phyloP scores from a whole-genome alignment of 1,140 invertebrate species.

The Bathynomus jamesi region DNA sequence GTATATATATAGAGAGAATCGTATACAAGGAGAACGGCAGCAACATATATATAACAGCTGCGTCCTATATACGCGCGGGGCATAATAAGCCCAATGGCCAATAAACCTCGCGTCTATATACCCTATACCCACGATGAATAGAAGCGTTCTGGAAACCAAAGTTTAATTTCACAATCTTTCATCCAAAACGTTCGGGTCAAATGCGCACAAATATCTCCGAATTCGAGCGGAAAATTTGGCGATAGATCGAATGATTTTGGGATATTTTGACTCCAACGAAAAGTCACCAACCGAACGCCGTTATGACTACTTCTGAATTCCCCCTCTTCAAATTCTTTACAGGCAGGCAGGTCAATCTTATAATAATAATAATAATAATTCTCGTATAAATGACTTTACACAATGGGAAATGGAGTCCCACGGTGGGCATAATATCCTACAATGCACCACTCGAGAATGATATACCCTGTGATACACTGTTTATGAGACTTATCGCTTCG shows the following conservation, averaged over 20 bases:
- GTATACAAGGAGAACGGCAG: too few relatives aligned
- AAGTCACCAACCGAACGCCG: not conserved
- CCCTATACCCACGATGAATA: not conserved
- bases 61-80: too few relatives aligned
- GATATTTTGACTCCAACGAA: not conserved
- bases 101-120: too few relatives aligned
- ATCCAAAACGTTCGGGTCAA: not conserved
- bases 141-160: too few relatives aligned
- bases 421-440: not conserved
- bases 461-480: not conserved
- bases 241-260: not conserved
- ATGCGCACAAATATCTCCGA: not conserved
- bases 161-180: conserved; percentile 1
- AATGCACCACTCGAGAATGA: not conserved
- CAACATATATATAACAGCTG: too few relatives aligned
- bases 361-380: too few relatives aligned
- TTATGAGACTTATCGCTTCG: not conserved
- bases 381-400: not conserved
- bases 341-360: not conserved
- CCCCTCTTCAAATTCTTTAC: not conserved
- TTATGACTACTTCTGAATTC: not conserved
- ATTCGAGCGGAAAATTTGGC: not conserved
- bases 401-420: not conserved
- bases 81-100: too few relatives aligned
- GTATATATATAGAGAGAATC: too few relatives aligned